Percentiles rank a stretch among this genome's conserved stretches.
Conservation (phyloP, 2,888 invertebrate genomes). For the Troilus luridus region DNA sequence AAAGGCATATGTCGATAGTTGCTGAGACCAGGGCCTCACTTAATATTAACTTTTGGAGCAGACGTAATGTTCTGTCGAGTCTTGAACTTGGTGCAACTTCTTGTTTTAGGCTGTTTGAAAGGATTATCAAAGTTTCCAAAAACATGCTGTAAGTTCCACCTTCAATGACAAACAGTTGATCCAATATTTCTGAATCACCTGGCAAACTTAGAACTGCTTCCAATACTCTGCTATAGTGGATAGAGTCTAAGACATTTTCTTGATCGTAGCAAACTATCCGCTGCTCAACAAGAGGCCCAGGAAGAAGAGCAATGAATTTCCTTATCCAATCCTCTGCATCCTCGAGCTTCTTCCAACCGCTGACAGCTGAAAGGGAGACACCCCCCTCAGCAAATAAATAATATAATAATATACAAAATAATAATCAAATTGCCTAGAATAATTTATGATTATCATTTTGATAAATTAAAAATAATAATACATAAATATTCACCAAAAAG, state of each 20-base stretch:
- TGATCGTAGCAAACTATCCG: slow-evolving; percentile 73
- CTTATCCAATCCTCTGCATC: slow-evolving; percentile 67
- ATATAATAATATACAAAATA: not conserved
- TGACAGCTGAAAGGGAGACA: slow-evolving; percentile 58
- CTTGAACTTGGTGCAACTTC: slow-evolving; percentile 67
- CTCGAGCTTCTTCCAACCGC: slow-evolving; percentile 46
- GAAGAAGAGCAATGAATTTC: slow-evolving; percentile 69
- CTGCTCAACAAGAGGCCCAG: slow-evolving; percentile 78
- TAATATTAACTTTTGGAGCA: slow-evolving; percentile 72
- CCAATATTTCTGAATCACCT: slow-evolving; percentile 69
- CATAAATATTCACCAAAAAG: not conserved
- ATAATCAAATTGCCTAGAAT: not conserved
- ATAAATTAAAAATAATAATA: not conserved
- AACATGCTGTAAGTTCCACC: slow-evolving; percentile 69
- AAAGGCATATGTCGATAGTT: slow-evolving; percentile 69
- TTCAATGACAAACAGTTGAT: slow-evolving; percentile 73
- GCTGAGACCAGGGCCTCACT: slow-evolving; percentile 75
- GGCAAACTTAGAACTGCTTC: slow-evolving; percentile 48
- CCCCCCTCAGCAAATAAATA: slow-evolving; percentile 52
- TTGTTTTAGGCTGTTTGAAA: slow-evolving; percentile 72
- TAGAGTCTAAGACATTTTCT: slow-evolving; percentile 26
- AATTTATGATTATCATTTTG: not conserved
- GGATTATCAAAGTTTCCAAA: slow-evolving; percentile 70
- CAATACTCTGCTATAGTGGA: slow-evolving; percentile 60
- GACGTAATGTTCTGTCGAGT: slow-evolving; percentile 69